Percentiles rank a stretch among this genome's conserved stretches.
Evolutionary conservation across 2,113 vertebrate genomes (phyloP).

Genomic region (Sphaerodactylus townsendi): DNA sequence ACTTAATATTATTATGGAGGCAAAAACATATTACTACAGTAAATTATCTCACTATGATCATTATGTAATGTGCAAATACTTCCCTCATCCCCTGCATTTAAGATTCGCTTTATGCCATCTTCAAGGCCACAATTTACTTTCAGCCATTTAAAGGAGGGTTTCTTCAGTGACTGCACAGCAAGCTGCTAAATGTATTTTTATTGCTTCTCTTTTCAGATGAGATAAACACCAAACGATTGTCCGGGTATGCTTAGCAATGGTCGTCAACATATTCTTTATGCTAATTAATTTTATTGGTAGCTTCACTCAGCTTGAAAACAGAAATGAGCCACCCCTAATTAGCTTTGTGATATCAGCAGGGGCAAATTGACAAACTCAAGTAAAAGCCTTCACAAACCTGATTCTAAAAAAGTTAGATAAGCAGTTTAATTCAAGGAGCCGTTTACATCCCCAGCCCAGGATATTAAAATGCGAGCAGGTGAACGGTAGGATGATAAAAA

Average conservation of each 20-base stretch:
- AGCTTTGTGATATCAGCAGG: conserved; percentile 5
- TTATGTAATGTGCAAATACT: conserved; percentile 34
- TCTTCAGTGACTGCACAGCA: neutral
- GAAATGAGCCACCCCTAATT: conserved; percentile 10
- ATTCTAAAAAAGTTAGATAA: neutral
- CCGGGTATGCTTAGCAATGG: conserved; percentile 7
- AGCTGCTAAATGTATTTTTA: neutral
- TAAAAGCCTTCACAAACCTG: neutral
- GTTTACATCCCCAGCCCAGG: neutral
- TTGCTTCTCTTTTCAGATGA: neutral
- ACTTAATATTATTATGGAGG: conserved; percentile 46
- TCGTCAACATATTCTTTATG: conserved; percentile 16
- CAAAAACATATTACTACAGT: conserved; percentile 45
- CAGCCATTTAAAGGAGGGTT: conserved; percentile 3
- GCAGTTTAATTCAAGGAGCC: neutral
- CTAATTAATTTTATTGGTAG: conserved; percentile 35
- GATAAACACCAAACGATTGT: conserved; percentile 28
- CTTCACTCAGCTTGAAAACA: conserved; percentile 32
- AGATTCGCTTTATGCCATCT: conserved; percentile 14
- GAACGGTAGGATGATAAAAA: neutral
- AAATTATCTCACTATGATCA: conserved; percentile 49
- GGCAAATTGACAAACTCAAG: neutral
- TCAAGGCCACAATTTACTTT: conserved; percentile 2
- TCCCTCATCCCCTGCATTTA: conserved; percentile 1
- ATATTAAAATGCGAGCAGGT: neutral